phyloP scores from a whole-genome alignment of 2,113 vertebrate species.

The Hippocampus abdominalis region DNA sequence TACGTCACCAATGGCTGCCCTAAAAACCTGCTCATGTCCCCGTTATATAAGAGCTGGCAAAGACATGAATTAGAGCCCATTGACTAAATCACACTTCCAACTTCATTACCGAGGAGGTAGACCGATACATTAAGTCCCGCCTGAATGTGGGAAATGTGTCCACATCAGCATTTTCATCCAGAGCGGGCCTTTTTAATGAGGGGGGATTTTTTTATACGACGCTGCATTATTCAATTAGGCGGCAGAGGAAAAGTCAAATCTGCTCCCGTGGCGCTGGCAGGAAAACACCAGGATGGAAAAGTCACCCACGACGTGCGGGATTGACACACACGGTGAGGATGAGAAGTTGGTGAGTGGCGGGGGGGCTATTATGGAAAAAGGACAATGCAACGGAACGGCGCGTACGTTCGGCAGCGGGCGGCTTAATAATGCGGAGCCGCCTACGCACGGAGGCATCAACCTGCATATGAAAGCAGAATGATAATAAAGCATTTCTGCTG shows the following conservation, averaged over 20 bases:
- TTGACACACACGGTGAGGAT: neutral
- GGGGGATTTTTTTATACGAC: slow-evolving; percentile 43
- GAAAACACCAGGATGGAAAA: slow-evolving; percentile 23
- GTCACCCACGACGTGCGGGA: neutral
- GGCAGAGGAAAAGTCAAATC: slow-evolving; percentile 30
- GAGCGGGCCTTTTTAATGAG: slow-evolving; percentile 61
- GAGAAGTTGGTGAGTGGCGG: neutral
- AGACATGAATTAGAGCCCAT: slow-evolving; percentile 37
- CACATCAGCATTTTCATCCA: slow-evolving; percentile 63
- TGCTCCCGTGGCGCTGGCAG: slow-evolving; percentile 38
- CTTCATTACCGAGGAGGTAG: slow-evolving; percentile 56
- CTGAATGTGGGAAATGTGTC: slow-evolving; percentile 55
- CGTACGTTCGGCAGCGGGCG: slow-evolving; percentile 23
- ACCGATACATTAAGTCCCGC: slow-evolving; percentile 53
- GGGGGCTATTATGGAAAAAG: neutral
- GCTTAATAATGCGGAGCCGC: slow-evolving; percentile 37
- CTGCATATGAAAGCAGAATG: slow-evolving; percentile 42
- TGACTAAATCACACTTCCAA: slow-evolving; percentile 44
- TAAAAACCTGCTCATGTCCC: slow-evolving; percentile 21
- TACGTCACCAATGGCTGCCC: neutral
- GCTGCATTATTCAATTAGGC: slow-evolving; percentile 66
- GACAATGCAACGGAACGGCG: slow-evolving; percentile 3
- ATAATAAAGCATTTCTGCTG: slow-evolving; percentile 46
- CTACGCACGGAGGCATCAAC: slow-evolving; percentile 13
- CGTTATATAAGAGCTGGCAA: slow-evolving; percentile 13